Evolutionary conservation across 2,797 vertebrate species (phyloP).

Genomic region (Neosilurus hyrtlii): DNA sequence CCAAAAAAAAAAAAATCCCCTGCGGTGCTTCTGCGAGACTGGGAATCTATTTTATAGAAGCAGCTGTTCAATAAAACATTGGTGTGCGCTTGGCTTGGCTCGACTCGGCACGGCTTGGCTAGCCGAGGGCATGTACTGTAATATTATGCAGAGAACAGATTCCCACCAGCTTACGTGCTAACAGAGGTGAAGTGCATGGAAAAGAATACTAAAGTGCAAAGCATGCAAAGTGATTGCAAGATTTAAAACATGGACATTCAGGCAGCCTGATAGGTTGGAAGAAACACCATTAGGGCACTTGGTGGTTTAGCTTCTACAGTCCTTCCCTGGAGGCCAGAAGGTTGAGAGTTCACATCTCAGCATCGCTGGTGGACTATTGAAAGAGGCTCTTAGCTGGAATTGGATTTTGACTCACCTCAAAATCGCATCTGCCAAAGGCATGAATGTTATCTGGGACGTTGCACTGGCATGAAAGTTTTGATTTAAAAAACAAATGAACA

Average conservation of each 20-base stretch:
- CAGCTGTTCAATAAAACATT: slow-evolving; percentile 40
- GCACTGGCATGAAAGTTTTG: too few relatives aligned
- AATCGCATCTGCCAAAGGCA: background rate
- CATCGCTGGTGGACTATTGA: background rate
- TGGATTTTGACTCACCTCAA: background rate
- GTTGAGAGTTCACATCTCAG: background rate
- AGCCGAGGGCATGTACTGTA: slow-evolving; percentile 10
- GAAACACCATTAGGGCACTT: background rate
- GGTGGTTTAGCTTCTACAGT: background rate
- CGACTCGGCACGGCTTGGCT: background rate
- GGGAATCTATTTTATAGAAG: slow-evolving; percentile 22
- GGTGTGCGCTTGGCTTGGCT: background rate
- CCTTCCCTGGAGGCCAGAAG: background rate
- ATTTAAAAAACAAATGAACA: too few relatives aligned
- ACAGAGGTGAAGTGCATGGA: background rate
- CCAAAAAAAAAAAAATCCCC: background rate
- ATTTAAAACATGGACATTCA: background rate
- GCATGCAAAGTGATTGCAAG: background rate
- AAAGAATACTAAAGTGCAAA: slow-evolving; percentile 4
- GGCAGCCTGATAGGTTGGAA: background rate
- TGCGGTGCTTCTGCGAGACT: background rate
- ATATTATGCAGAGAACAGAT: background rate
- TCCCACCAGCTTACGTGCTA: background rate
- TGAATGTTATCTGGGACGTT: background rate
- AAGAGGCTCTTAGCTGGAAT: background rate